Evolutionary conservation across 2,888 invertebrate species (phyloP).

Genomic region (Heliconius hortense): DNA sequence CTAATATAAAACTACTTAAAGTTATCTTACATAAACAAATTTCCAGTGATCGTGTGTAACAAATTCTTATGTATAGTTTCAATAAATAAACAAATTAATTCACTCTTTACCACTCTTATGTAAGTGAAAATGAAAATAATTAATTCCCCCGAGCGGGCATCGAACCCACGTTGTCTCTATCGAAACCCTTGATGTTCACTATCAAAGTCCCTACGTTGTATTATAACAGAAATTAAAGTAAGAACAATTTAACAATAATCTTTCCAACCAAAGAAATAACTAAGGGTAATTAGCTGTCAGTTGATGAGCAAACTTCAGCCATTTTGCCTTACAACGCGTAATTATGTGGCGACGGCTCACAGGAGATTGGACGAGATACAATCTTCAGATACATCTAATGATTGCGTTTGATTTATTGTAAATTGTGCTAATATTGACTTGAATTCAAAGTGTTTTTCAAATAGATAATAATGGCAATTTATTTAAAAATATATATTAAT

Average conservation of each 20-base stretch:
- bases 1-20: too few species aligned
- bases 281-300: conserved; percentile 23
- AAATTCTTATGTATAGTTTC: too few species aligned
- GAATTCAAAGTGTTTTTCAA: not conserved
- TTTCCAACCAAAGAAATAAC: conserved; percentile 1
- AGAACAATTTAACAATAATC: not conserved
- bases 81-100: too few species aligned
- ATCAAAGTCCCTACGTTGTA: not conserved
- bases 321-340: conserved; percentile 42
- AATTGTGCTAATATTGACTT: conserved; percentile 19
- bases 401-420: conserved; percentile 28
- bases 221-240: not conserved
- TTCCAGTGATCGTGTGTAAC: too few species aligned
- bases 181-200: too few species aligned
- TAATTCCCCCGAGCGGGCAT: not conserved
- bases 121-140: not conserved
- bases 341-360: conserved; percentile 49
- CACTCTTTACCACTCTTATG: too few species aligned
- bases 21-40: too few species aligned
- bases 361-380: conserved; percentile 63
- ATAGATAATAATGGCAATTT: not conserved
- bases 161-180: not conserved
- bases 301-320: conserved; percentile 57
- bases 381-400: conserved; percentile 50
- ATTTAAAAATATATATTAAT: too few species aligned